Evolutionary conservation across 1,140 invertebrate genomes (phyloP).

Genomic region (Lerema accius): DNA sequence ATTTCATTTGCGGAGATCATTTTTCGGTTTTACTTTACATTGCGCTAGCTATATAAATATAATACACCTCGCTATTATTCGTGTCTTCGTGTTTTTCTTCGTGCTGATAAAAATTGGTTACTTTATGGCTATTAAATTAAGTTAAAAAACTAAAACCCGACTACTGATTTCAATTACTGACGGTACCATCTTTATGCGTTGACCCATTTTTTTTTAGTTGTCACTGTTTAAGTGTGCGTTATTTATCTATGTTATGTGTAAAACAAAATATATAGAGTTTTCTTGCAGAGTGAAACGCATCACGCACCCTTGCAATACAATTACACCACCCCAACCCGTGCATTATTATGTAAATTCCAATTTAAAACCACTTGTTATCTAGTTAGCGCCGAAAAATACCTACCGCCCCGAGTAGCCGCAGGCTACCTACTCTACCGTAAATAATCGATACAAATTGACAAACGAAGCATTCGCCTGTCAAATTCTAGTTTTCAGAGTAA

Average conservation of each 20-base stretch:
- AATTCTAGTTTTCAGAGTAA: slow-evolving; percentile 76
- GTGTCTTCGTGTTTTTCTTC: no score
- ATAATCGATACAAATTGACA: slow-evolving; percentile 79
- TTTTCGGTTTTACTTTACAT: no score
- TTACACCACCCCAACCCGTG: slow-evolving; percentile 41
- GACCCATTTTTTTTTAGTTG: no score
- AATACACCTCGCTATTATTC: no score
- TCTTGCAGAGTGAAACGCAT: slow-evolving; percentile 9
- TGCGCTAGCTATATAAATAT: no score
- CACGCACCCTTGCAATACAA: slow-evolving; percentile 36
- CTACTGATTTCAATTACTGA: no score
- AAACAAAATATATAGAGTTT: slow-evolving; percentile 3
- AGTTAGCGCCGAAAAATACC: slow-evolving; percentile 80
- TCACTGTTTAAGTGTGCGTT: no score
- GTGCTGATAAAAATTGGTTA: no score
- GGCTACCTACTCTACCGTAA: slow-evolving; percentile 66
- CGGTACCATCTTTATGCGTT: no score
- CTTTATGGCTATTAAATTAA: no score
- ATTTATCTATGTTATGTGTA: background rate
- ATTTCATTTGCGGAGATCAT: no score
- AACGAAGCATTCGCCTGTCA: slow-evolving; percentile 78
- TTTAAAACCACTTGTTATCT: slow-evolving; percentile 82
- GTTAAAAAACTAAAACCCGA: no score
- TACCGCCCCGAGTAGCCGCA: slow-evolving; percentile 69
- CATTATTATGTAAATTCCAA: slow-evolving; percentile 81